Percentiles rank a stretch among this genome's conserved stretches.
These are phyloP conservation scores for Rhynchotus rufescens DNA, from an alignment of 2,797 vertebrate genomes.

Conservation along the genomic window DNA sequence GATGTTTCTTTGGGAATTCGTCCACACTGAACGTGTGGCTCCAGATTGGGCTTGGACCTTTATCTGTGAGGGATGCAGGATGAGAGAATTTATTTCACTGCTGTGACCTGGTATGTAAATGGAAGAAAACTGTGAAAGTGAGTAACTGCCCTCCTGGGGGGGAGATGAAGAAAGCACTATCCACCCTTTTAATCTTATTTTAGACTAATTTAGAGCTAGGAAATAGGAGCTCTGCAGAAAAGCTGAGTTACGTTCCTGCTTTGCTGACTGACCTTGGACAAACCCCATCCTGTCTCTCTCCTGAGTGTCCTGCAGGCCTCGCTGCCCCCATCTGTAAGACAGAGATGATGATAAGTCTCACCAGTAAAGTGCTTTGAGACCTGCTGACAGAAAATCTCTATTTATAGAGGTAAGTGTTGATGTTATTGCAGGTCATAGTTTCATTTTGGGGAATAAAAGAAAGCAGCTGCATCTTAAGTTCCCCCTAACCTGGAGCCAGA, in stretches of 20 bases:
- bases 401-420: neutral
- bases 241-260: neutral
- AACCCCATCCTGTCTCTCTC: neutral
- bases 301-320: neutral
- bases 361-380: neutral
- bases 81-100: constrained; percentile 1
- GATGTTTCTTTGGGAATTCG: neutral
- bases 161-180: neutral
- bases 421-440: neutral
- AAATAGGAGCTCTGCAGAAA: neutral
- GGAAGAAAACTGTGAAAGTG: neutral
- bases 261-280: neutral
- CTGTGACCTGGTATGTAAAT: neutral
- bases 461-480: neutral
- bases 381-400: neutral
- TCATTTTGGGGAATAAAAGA: neutral
- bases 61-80: neutral
- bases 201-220: neutral
- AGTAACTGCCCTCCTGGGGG: neutral
- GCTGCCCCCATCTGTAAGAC: constrained; percentile 4
- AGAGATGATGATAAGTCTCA: neutral
- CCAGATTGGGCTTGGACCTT: neutral
- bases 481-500: neutral
- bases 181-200: neutral
- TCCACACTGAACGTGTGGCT: neutral